Percentiles rank a stretch among this genome's conserved stretches.
phyloP scores from a whole-genome alignment of 92 coral and sea anemone genomes.

The Chrysogorgia sp. region DNA sequence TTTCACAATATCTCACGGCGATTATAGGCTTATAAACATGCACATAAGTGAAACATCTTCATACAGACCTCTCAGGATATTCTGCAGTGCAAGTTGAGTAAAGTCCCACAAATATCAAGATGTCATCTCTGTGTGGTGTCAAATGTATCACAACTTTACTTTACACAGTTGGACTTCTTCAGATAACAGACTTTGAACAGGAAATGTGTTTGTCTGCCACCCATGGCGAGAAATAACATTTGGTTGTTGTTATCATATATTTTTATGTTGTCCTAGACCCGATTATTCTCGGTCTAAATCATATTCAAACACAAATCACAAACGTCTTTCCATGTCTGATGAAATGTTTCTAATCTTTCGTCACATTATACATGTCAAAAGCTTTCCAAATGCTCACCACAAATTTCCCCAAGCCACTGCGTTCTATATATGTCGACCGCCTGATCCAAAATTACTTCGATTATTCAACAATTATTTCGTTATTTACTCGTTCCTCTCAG shows the following conservation, averaged over 20 bases:
- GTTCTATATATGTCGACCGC: conserved; percentile 2
- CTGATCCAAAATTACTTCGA: conserved; percentile 9
- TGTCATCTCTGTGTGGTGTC: conserved; percentile 25
- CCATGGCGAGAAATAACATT: conserved; percentile 47
- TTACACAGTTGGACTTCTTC: conserved; percentile 38
- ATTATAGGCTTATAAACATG: neutral
- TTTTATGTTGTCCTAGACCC: conserved; percentile 1
- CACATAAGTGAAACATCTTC: neutral
- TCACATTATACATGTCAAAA: conserved; percentile 43
- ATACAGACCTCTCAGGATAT: neutral
- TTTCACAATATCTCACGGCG: neutral
- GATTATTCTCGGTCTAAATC: neutral
- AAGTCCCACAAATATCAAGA: neutral
- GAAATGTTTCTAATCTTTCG: conserved; percentile 40
- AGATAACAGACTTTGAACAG: conserved; percentile 46
- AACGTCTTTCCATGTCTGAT: conserved; percentile 16
- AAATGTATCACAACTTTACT: conserved; percentile 38
- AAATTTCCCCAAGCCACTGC: neutral
- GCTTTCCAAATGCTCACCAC: conserved; percentile 30
- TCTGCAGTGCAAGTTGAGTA: too few species aligned
- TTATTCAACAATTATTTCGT: neutral
- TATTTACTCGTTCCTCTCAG: conserved; percentile 2
- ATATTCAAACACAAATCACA: conserved; percentile 18
- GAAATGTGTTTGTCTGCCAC: conserved; percentile 36
- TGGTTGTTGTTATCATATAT: conserved; percentile 35